Base-by-base conservation (phyloP, 2,888 invertebrate genomes). In the Cremastinae sp. region DNA sequence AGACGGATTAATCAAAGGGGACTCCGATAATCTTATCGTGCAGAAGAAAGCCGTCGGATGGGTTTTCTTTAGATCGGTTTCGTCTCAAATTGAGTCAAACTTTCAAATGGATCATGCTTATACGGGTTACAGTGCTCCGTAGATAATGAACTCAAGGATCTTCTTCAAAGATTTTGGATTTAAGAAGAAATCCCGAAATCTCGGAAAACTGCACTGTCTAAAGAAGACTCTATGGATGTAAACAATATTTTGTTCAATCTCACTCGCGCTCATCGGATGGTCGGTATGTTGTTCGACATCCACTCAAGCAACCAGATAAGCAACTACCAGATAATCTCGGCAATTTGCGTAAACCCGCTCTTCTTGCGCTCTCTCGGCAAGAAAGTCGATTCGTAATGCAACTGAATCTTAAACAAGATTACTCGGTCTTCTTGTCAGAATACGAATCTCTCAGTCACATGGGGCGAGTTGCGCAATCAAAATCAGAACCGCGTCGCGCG, bases 391-490 rank as follows among this genome's bases (percentile, higher is more conserved):
- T 51, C 9, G 1, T 20, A 0, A 43, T 10, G 0, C 20, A 66
- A 8, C 34, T 36, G 3, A 18, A 54, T 8, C 45, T 66, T 9
- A 54, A 47, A 14, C 0, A 22, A 8, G 58, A 16, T 12, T 58
- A 69, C 28, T 59, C 43, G 59, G 18, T 45, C 0, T 78, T 75
- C 12, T 16, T 72, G 10, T 9, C 38, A 0, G 70, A 64, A 54
- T 76, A 74, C 53, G 58, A 58, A 28, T 14, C 14, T n/a, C 56
- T 76, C 28, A 56, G 58, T 3, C 76, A 76, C 45, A 69, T 69
- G 73, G 12, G 12, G 9, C 38, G 41, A 16, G 62, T 68, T 9
- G 2, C 51, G 9, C 12, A 5, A n/a, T 18, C 20, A 12, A 9
- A 59, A 41, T 16, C 36, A 1, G 12, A 53, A 16, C 49, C 47